Evolutionary conservation across 2,113 vertebrate genomes (phyloP).

Genomic region (Boleophthalmus pectinirostris): DNA sequence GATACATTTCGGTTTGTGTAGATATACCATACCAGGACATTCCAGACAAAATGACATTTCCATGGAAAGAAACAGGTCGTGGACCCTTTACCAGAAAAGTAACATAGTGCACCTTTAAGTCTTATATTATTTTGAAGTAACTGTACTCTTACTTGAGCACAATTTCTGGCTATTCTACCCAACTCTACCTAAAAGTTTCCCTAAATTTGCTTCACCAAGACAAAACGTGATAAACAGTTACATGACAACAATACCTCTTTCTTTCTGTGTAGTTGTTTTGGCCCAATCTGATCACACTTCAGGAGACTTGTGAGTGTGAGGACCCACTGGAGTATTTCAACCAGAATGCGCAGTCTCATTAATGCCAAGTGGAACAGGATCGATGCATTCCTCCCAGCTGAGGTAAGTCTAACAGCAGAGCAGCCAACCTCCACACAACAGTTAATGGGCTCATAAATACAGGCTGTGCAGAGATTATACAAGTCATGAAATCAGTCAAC

Average conservation of each 20-base stretch:
- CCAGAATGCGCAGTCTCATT: slow-evolving; percentile 29
- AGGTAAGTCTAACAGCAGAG: slow-evolving; percentile 16
- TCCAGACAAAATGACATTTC: too few relatives aligned
- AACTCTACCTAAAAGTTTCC: not conserved
- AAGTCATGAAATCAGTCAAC: too few relatives aligned
- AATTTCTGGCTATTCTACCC: not conserved
- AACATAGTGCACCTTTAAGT: not conserved
- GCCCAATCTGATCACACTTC: slow-evolving; percentile 17
- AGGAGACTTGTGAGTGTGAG: slow-evolving; percentile 3
- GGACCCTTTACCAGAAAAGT: too few relatives aligned
- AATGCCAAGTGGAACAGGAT: slow-evolving; percentile 14
- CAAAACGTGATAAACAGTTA: not conserved
- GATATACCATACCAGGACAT: too few relatives aligned
- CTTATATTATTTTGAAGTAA: not conserved
- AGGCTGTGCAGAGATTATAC: not conserved
- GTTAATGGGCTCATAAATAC: not conserved
- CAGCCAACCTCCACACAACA: not conserved
- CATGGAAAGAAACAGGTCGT: too few relatives aligned
- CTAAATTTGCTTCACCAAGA: not conserved
- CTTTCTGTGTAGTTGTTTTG: slow-evolving; percentile 8
- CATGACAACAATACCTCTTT: slow-evolving; percentile 3
- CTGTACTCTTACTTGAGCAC: not conserved
- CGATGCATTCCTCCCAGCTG: slow-evolving; percentile 24
- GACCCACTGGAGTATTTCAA: not conserved
- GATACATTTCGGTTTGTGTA: too few relatives aligned